Conservation (phyloP, 2,113 vertebrate genomes). For the Collichthys lucidus region DNA sequence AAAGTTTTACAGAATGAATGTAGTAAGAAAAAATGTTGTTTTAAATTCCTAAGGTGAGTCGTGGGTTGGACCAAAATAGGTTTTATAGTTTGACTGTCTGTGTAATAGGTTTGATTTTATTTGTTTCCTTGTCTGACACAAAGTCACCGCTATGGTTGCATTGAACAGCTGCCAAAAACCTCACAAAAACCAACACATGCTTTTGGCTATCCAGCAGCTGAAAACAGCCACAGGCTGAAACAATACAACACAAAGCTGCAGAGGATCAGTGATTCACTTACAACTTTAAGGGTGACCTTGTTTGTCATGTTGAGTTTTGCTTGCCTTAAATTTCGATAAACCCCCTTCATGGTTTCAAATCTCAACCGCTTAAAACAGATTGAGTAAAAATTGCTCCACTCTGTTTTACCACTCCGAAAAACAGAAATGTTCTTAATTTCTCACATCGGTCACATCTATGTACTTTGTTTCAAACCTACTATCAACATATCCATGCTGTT, state of each 20-base stretch:
- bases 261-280: not conserved
- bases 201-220: not conserved
- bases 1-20: not conserved
- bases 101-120: not conserved
- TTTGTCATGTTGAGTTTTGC: not conserved
- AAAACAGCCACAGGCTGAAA: not conserved
- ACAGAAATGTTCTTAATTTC: not conserved
- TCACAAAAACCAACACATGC: not conserved
- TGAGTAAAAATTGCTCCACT: not conserved
- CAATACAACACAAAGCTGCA: not conserved
- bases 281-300: not conserved
- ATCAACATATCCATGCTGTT: not conserved
- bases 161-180: slow-evolving; percentile 20
- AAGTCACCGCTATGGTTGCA: not conserved
- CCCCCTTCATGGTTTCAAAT: not conserved
- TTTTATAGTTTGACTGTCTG: not conserved
- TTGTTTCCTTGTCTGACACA: not conserved
- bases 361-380: not conserved
- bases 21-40: not conserved
- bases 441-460: not conserved
- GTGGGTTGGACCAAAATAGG: not conserved
- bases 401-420: not conserved
- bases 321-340: not conserved
- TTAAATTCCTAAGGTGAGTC: slow-evolving; percentile 8
- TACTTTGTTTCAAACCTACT: not conserved